Evolutionary conservation across 1,140 invertebrate species (phyloP), one percentile per base, ranked within the genome.

Genomic region (Stegodyphus dumicola): DNA sequence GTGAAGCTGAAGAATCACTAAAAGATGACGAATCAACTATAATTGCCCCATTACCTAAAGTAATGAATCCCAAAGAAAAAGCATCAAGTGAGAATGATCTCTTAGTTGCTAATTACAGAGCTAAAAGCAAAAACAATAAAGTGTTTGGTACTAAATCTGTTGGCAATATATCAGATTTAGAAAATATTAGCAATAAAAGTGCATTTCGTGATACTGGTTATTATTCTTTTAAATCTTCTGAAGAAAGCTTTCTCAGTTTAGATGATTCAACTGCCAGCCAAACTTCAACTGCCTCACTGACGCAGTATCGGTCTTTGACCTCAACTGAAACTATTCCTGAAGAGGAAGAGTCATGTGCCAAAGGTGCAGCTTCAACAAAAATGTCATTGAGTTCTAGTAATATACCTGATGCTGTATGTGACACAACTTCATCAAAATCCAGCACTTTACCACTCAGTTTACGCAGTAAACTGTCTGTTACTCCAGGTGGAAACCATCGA

Each of bases 301-400:
- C 78, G 15, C 64, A 74, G 17, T 76, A 87, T 64, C 65, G 78
- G 75, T 87, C 86, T 56, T 52, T 87, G 10, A 87, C 86, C 9
- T 87, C 86, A 33, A 84, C 87, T 65, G 84, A 87, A 76, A 86
- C 69, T 65, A 88, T 87, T 89, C 89, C 67, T 87, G 89, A 71
- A 88, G 88, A 66, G 87, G 89, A 86, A 71, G 86, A 87, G 66
- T 74, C 79, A 64, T 74, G 65, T 52, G 18, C 76, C 52, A 80
- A 86, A 80, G 60, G 49, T 9, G 60, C 56, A 64, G n/a, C 71
- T 51, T 17, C 78, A 18, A 18, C 85, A 54, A 86, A 87, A 54
- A 87, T 87, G 48, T 87, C 86, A 17, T 53, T 87, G 15, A 87
- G 86, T 69, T 87, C 86, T 33, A 81, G 86, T 67, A 87, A 87